These are phyloP conservation scores for Chironex yamaguchii DNA, from an alignment of 30 jellyfish, hydroid and myxozoan species.

Conservation along the genomic window DNA sequence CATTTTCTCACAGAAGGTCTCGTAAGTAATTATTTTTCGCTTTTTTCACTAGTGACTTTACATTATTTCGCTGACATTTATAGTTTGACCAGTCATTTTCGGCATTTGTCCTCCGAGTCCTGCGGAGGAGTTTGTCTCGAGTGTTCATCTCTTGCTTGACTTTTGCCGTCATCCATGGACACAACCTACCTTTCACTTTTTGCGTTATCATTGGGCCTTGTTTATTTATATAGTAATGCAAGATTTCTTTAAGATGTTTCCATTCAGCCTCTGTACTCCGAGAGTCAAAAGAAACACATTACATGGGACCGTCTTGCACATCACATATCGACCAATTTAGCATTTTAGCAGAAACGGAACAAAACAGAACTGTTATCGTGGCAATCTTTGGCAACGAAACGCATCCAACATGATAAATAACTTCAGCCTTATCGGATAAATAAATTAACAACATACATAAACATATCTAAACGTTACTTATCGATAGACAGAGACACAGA, in stretches of 20 bases:
- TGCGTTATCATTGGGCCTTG: slow-evolving; percentile 19
- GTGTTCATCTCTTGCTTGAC: slow-evolving; percentile 45
- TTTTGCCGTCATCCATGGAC: slow-evolving; percentile 33
- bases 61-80: slow-evolving; percentile 10
- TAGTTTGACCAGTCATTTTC: slow-evolving; percentile 27
- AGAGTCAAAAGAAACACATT: too few species aligned
- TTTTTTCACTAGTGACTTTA: neutral
- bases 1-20: slow-evolving; percentile 3
- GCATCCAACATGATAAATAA: too few species aligned
- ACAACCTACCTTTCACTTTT: slow-evolving; percentile 57
- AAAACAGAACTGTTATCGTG: too few species aligned
- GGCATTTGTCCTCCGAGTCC: slow-evolving; percentile 31
- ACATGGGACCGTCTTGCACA: too few species aligned
- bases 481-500: too few species aligned
- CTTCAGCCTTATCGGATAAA: too few species aligned
- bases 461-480: too few species aligned
- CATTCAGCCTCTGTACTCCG: slow-evolving; percentile 5
- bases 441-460: too few species aligned
- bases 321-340: too few species aligned
- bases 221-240: neutral
- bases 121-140: slow-evolving; percentile 43
- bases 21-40: neutral
- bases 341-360: too few species aligned
- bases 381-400: too few species aligned
- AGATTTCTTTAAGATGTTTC: neutral